phyloP scores from a whole-genome alignment of 2,113 vertebrate species.

The Dromas ardeola region DNA sequence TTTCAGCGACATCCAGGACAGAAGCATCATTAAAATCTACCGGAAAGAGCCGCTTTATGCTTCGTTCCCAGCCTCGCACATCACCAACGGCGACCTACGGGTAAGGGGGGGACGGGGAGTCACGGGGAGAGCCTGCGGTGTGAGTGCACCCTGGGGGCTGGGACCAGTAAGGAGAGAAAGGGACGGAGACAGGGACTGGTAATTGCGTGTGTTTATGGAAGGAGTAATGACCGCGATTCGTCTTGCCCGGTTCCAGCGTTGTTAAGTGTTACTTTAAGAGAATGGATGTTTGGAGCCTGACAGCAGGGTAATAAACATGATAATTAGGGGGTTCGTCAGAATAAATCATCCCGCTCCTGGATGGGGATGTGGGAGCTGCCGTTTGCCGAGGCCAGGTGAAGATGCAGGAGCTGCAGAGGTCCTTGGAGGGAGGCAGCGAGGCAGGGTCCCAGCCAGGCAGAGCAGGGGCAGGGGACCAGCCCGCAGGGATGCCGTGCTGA shows the following conservation, averaged over 20 bases:
- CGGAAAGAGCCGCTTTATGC: conserved; percentile 96
- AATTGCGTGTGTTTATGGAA: not conserved
- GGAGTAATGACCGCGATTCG: rapidly evolving
- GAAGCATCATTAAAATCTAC: conserved; percentile 98
- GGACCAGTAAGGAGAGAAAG: not conserved
- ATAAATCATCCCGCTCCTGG: not conserved
- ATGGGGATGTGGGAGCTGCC: not conserved
- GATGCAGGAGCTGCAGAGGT: rapidly evolving
- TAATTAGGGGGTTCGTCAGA: conserved; percentile 42
- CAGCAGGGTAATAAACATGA: not conserved
- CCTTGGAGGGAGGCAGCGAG: rapidly evolving
- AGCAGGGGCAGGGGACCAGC: not conserved
- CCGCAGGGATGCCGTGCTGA: rapidly evolving
- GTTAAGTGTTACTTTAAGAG: not conserved
- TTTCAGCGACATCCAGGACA: conserved; percentile 93
- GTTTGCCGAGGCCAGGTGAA: not conserved
- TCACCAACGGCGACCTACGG: conserved; percentile 96
- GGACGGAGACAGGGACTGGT: not conserved
- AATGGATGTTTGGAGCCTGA: not conserved
- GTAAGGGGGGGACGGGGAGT: conserved; percentile 67
- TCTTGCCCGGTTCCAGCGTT: not conserved
- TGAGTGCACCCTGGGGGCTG: rapidly evolving
- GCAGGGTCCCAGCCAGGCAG: not conserved
- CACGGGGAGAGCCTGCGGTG: not conserved
- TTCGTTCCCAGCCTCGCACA: conserved; percentile 91